Conservation (phyloP, 2,113 vertebrate species). For the Lipophrys pholis region DNA sequence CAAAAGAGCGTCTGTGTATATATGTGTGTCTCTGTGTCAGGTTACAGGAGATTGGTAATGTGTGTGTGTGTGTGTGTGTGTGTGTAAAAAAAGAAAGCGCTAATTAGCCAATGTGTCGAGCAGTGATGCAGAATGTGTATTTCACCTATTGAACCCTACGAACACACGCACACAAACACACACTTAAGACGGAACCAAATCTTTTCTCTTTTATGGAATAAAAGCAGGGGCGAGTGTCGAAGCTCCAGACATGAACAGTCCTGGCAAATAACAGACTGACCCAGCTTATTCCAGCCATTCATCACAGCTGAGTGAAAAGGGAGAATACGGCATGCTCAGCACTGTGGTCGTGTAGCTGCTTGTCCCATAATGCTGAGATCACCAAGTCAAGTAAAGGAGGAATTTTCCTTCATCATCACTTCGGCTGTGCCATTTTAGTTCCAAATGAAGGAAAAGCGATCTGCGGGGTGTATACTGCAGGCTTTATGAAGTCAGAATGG, state of each 20-base stretch:
- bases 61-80: constrained; percentile 11
- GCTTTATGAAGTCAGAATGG: no score
- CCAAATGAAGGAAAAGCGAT: background rate
- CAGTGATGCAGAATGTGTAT: constrained; percentile 45
- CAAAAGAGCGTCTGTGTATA: no score
- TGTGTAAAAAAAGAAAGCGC: background rate
- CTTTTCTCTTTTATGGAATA: constrained; percentile 49
- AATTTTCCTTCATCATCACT: constrained; percentile 36
- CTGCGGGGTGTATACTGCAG: no score
- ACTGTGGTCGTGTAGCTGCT: constrained; percentile 35
- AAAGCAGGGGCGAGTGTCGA: constrained; percentile 1
- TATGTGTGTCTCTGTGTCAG: constrained; percentile 16
- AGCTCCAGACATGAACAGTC: constrained; percentile 37
- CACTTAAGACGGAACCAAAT: constrained; percentile 16
- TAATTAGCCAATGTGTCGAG: constrained; percentile 37
- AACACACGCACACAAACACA: no score
- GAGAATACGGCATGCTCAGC: constrained; percentile 9
- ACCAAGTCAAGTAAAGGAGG: background rate
- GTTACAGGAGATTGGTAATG: constrained; percentile 58
- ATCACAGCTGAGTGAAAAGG: constrained; percentile 42
- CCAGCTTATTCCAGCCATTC: constrained; percentile 35
- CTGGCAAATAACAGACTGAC: constrained; percentile 8
- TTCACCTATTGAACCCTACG: constrained; percentile 19
- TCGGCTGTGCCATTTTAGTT: constrained; percentile 8
- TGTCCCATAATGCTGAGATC: constrained; percentile 11